Percentiles rank a stretch among this genome's conserved stretches.
Conservation (phyloP, 2,888 invertebrate species). For the Macaria liturata region DNA sequence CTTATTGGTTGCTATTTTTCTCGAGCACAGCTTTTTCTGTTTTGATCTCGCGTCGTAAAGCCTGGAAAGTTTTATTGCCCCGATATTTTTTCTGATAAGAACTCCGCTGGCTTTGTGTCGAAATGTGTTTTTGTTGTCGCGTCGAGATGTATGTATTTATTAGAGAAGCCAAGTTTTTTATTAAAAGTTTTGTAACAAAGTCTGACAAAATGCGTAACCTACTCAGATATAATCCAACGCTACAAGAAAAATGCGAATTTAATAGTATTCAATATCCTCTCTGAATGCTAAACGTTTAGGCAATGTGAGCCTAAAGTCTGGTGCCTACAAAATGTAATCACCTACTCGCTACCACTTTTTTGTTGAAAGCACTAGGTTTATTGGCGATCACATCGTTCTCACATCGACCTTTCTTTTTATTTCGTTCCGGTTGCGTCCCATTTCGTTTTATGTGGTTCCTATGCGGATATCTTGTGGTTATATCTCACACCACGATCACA, state of each 20-base stretch:
- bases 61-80: conserved; percentile 36
- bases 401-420: conserved; percentile 56
- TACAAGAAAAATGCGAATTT: too few species aligned
- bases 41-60: conserved; percentile 21
- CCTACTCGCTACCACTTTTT: conserved; percentile 31
- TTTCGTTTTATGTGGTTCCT: conserved; percentile 60
- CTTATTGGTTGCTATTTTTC: conserved; percentile 25
- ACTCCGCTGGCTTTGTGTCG: not conserved
- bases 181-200: too few species aligned
- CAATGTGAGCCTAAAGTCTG: conserved; percentile 18
- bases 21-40: conserved; percentile 21
- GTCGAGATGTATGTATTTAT: conserved; percentile 33
- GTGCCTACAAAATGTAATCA: conserved; percentile 35
- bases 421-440: conserved; percentile 53
- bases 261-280: too few species aligned
- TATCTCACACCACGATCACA: too few species aligned
- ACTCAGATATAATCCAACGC: too few species aligned
- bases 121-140: conserved; percentile 3
- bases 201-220: too few species aligned
- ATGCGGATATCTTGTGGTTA: conserved; percentile 39
- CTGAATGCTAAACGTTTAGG: too few species aligned
- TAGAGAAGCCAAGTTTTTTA: too few species aligned
- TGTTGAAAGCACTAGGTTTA: conserved; percentile 46
- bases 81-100: conserved; percentile 9
- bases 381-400: conserved; percentile 48